Base-by-base conservation (phyloP, 2,888 invertebrate species). In the Oxycera nigricornis region DNA sequence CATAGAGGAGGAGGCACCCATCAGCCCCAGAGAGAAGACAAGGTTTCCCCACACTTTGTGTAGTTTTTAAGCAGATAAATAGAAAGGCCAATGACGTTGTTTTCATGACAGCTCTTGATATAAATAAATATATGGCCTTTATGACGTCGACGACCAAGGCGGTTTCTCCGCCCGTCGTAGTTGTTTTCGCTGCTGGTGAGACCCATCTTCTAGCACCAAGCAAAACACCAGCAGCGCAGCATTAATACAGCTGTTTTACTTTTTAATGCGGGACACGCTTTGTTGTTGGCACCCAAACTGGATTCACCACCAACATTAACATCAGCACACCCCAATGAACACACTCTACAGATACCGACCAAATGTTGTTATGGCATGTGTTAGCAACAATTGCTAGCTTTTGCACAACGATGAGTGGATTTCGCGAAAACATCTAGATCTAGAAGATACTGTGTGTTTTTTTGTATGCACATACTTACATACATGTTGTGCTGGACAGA, bases 31-130 rank as follows among this genome's bases (percentile, higher is more conserved):
- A 55, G 17, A 35, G 55, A 55, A 55, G 14, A 6, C 7, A 62
- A 20, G 62, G 24, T 62, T 35, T 62, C 26, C 35, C 62, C 14
- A 35, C 35, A 62, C 35, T 62, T 35, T 62, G 62, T 35, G 59
- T 31, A 35, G 62, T 62, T 62, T 62, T 28, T 20, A 35, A 55
- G 9, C n/a, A 31, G 62, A 62, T 62, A 62, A 50, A 68, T 50
- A 68, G 68, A 68, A 68, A 68, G 68, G 68, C 68, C 68, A 68
- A 68, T 68, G 68, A 68, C 68, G 68, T 68, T 67, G 46, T 46
- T 68, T 68, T 28, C 68, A n/a, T 68, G 68, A 68, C 68, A 68
- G 50, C 46, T 28, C 52, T 14, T 68, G 26, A 46, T 46, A 46
- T 41, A 46, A 50, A 67, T 41, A 67, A 26, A 68, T 50, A 68